phyloP scores from a whole-genome alignment of 2,888 invertebrate genomes.

The Agriopis aurantiaria region DNA sequence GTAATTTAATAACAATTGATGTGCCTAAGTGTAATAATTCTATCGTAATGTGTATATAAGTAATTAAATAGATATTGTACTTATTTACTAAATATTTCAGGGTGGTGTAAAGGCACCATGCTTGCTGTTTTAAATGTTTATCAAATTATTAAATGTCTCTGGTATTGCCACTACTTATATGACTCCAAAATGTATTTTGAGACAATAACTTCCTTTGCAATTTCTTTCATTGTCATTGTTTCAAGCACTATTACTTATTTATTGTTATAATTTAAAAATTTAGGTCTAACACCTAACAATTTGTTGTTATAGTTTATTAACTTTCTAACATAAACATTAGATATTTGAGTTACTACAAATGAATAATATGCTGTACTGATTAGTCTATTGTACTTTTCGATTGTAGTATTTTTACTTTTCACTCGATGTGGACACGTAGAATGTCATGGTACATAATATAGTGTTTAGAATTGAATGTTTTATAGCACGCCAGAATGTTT shows the following conservation, averaged over 20 bases:
- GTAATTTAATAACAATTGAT: slow-evolving; percentile 87
- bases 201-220: slow-evolving; percentile 70
- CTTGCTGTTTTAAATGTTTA: slow-evolving; percentile 43
- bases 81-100: slow-evolving; percentile 65
- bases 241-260: slow-evolving; percentile 2
- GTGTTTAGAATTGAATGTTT: slow-evolving; percentile 62
- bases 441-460: slow-evolving; percentile 54
- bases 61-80: slow-evolving; percentile 66
- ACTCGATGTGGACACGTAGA: slow-evolving; percentile 55
- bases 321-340: slow-evolving; percentile 21
- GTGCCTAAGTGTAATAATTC: slow-evolving; percentile 85
- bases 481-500: slow-evolving; percentile 71
- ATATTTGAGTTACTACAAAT: slow-evolving; percentile 52
- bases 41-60: slow-evolving; percentile 78
- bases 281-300: background rate
- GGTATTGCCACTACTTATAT: slow-evolving; percentile 46
- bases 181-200: slow-evolving; percentile 65
- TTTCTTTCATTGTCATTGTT: slow-evolving; percentile 3
- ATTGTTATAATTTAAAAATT: background rate
- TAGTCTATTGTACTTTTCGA: slow-evolving; percentile 63
- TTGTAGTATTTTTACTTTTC: slow-evolving; percentile 51
- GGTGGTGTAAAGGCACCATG: slow-evolving; percentile 44
- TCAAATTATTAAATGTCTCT: slow-evolving; percentile 47
- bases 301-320: background rate
- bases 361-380: slow-evolving; percentile 69